These are phyloP conservation scores for Aphrocallistes beatrix DNA, from an alignment of 37 sponge, comb jelly and placozoan species.

Conservation along the genomic window DNA sequence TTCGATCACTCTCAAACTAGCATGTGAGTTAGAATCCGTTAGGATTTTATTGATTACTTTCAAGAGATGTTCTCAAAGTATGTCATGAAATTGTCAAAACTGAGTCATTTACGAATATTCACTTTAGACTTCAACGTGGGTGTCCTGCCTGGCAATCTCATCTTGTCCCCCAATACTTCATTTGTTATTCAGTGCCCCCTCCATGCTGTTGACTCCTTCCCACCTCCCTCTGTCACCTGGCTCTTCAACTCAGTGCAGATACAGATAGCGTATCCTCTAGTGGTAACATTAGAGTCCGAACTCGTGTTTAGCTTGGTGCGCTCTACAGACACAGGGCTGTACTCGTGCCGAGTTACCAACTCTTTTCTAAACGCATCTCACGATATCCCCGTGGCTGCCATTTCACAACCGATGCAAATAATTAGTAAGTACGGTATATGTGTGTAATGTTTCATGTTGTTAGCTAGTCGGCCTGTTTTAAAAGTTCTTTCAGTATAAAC, in stretches of 20 bases:
- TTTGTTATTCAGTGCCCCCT: neutral
- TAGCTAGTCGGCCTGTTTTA: too few species aligned
- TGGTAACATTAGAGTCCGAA: neutral
- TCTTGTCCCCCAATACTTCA: neutral
- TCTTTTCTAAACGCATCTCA: neutral
- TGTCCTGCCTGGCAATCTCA: neutral
- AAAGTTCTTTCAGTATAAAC: too few species aligned
- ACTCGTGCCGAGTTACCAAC: neutral
- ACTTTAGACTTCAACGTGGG: constrained; percentile 11
- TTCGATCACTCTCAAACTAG: neutral
- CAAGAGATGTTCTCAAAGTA: too few species aligned
- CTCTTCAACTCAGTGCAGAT: neutral
- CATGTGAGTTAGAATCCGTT: too few species aligned
- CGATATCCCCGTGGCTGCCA: neutral
- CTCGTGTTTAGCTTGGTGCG: neutral
- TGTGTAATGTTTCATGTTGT: too few species aligned
- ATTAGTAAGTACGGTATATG: too few species aligned
- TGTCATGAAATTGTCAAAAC: too few species aligned
- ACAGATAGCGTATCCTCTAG: neutral
- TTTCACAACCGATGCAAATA: neutral
- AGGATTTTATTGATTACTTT: too few species aligned
- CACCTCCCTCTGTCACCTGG: neutral
- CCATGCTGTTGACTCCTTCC: neutral
- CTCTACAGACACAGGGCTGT: neutral
- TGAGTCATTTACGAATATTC: too few species aligned